These are phyloP conservation scores for Torymus texanus DNA, from an alignment of 2,888 invertebrate genomes.

Conservation along the genomic window DNA sequence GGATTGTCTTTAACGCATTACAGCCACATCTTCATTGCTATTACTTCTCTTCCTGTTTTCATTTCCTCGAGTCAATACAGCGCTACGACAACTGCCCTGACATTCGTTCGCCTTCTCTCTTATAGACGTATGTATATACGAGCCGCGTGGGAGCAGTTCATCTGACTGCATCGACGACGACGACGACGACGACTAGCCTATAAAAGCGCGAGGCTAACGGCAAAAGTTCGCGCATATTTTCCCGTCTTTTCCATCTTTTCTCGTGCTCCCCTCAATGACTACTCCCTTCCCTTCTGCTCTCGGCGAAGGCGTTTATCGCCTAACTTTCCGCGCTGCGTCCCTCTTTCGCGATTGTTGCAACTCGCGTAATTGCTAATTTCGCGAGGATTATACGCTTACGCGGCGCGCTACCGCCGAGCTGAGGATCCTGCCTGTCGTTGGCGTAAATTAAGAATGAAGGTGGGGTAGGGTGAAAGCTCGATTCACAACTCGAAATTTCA, in stretches of 20 bases:
- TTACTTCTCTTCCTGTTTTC: neutral
- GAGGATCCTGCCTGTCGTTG: neutral
- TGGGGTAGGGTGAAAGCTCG: neutral
- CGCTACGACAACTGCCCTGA: conserved; percentile 11
- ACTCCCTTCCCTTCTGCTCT: neutral
- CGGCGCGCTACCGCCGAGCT: neutral
- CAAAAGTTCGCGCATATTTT: conserved; percentile 54
- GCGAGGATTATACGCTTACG: conserved; percentile 17
- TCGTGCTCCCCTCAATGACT: conserved; percentile 37
- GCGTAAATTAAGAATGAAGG: conserved; percentile 26
- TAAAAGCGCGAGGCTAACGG: conserved; percentile 59
- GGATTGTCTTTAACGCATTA: too few relatives aligned
- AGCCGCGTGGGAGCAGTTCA: conserved; percentile 49
- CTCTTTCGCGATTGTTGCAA: conserved; percentile 52
- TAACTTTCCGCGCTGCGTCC: conserved; percentile 50
- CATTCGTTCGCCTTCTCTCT: too few relatives aligned
- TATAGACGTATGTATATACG: neutral
- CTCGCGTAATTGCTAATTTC: conserved; percentile 51
- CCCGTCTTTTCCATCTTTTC: conserved; percentile 38
- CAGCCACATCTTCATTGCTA: too few relatives aligned
- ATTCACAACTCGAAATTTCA: neutral
- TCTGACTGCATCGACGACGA: conserved; percentile 60
- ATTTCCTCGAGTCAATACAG: neutral
- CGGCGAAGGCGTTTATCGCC: conserved; percentile 55
- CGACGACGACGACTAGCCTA: conserved; percentile 48